A percentile compares a stretch with the other conserved stretches of the same genome.
Conservation (phyloP, 2,888 invertebrate species). For the Brenthis daphne region DNA sequence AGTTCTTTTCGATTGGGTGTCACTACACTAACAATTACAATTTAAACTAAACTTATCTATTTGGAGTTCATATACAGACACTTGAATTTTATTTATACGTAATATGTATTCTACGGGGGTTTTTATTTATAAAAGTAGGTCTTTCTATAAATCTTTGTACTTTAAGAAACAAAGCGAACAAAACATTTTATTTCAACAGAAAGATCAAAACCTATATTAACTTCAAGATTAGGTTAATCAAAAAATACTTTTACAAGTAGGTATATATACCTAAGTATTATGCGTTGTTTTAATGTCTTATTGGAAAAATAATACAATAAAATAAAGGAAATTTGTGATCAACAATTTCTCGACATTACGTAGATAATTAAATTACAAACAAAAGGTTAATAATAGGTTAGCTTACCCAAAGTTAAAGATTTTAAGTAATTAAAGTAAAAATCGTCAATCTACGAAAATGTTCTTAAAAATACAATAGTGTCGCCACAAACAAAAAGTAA, state of each 20-base stretch:
- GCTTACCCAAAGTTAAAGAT: neutral
- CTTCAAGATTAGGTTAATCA: constrained; percentile 13
- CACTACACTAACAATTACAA: too few relatives aligned
- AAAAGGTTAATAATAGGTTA: neutral
- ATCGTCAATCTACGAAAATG: constrained; percentile 21
- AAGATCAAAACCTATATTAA: neutral
- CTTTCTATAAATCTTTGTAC: too few relatives aligned
- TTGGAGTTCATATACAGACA: too few relatives aligned
- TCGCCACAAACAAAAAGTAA: constrained; percentile 34
- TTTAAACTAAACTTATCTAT: too few relatives aligned
- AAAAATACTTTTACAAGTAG: neutral
- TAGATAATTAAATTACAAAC: constrained; percentile 7
- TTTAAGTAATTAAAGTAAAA: constrained; percentile 17
- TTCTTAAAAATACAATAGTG: constrained; percentile 24
- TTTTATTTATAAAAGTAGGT: too few relatives aligned
- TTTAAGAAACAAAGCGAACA: neutral
- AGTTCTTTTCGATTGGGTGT: too few relatives aligned
- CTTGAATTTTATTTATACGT: too few relatives aligned
- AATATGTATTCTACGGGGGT: too few relatives aligned
- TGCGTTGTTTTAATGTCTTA: neutral
- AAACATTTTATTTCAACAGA: neutral
- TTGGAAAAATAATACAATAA: neutral
- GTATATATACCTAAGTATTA: neutral
- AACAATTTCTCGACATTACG: neutral
- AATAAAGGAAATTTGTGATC: too few relatives aligned